A percentile compares a stretch with the other conserved stretches of the same genome.
Conservation (phyloP, 2,113 vertebrate species). For the Spermophilus dauricus region DNA sequence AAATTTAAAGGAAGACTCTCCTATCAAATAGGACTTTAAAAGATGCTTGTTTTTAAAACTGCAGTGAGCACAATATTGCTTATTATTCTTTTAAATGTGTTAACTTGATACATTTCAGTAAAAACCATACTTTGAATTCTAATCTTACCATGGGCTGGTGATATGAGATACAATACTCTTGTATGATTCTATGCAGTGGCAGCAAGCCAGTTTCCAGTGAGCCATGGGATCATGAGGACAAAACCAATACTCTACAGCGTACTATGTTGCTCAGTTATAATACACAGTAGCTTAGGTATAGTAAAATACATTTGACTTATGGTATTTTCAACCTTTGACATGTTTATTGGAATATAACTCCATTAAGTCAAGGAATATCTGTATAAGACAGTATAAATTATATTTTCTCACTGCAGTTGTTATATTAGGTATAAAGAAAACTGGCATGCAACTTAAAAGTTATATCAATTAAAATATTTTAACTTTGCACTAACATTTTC, state of each 20-base stretch:
- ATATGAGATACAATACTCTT: not conserved
- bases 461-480: constrained; percentile 12
- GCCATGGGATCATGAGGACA: not conserved
- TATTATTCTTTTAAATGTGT: constrained; percentile 29
- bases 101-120: not conserved
- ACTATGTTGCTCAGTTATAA: not conserved
- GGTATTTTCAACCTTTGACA: not conserved
- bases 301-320: not conserved
- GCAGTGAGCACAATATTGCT: not conserved
- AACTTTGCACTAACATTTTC: not conserved
- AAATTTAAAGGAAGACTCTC: constrained; percentile 39
- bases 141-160: not conserved
- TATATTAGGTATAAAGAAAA: constrained; percentile 54
- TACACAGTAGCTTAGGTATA: not conserved
- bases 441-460: constrained; percentile 37
- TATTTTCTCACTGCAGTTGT: constrained; percentile 53
- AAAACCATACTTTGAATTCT: not conserved
- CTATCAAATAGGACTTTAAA: not conserved
- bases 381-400: not conserved
- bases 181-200: not conserved
- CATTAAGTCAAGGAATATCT: not conserved
- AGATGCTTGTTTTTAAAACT: not conserved
- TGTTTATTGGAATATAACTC: not conserved
- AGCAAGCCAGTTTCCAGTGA: not conserved
- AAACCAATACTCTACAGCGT: not conserved